A percentile compares a stretch with the other conserved stretches of the same genome.
Conservation (phyloP, 1,140 invertebrate species). For the Ditylenchus dipsaci region DNA sequence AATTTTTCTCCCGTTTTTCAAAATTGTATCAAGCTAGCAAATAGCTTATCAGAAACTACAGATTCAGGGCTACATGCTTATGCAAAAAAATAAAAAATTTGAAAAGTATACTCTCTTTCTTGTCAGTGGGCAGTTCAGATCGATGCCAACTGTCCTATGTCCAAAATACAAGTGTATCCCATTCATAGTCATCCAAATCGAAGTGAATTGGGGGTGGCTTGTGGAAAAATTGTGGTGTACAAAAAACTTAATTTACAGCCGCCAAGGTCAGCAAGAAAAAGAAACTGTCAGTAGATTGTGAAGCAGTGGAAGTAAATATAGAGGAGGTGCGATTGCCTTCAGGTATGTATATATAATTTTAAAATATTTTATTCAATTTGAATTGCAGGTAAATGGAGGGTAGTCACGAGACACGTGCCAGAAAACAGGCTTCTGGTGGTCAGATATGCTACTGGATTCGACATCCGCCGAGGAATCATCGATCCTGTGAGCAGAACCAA, state of each 20-base stretch:
- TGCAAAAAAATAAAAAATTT: too few relatives aligned
- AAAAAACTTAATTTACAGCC: background rate
- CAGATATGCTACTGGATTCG: slow-evolving; percentile 37
- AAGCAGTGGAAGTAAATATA: slow-evolving; percentile 41
- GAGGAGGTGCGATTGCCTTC: slow-evolving; percentile 33
- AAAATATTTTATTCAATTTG: background rate
- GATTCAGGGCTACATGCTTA: too few relatives aligned
- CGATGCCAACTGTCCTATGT: too few relatives aligned
- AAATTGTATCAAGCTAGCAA: too few relatives aligned
- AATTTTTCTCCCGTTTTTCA: too few relatives aligned
- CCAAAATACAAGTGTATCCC: too few relatives aligned
- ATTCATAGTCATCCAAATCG: too few relatives aligned
- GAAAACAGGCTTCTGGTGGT: slow-evolving; percentile 38
- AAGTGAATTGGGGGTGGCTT: too few relatives aligned
- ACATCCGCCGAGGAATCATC: slow-evolving; percentile 35
- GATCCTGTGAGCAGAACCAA: slow-evolving; percentile 9
- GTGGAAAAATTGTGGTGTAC: too few relatives aligned
- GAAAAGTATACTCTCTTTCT: too few relatives aligned
- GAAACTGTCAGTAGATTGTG: slow-evolving; percentile 7
- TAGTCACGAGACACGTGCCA: slow-evolving; percentile 48
- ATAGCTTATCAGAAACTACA: too few relatives aligned
- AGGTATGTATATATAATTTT: slow-evolving; percentile 1
- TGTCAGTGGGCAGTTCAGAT: too few relatives aligned
- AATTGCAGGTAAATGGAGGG: slow-evolving; percentile 48
- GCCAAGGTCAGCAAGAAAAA: background rate